Evolutionary conservation across 2,113 vertebrate genomes (phyloP), one percentile per base, ranked within the genome.

Genomic region (Tyrannus savana): DNA sequence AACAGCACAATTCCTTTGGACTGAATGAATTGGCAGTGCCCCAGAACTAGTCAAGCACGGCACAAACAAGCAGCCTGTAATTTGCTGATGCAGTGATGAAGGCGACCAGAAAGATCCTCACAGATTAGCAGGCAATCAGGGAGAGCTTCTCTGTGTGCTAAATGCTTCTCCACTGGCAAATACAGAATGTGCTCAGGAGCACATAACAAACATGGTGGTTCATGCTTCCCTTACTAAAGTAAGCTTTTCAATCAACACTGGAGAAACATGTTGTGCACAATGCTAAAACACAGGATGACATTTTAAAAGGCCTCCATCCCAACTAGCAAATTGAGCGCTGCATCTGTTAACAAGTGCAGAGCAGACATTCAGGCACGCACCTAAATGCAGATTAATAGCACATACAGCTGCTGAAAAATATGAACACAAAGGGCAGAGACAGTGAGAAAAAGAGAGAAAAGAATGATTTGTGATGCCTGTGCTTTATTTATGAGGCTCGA

Each of bases 361-460:
- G 91, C 35, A 81, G 79, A 31, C 44, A 47, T 2, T 71, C 12
- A 14, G 82, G 42, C 37, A 5, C 90, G 76, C 42, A 91, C 87
- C 89, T 91, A 89, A 92, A 90, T 64, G 83, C 94, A 90, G 93
- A 97, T 86, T 91, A 81, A 92, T 49, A 42, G 87, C 77, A 74
- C 14, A 13, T 17, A 66, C 30, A 90, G 87, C 67, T 93, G 84
- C 85, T 95, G 92, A 52, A 56, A 52, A 93, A 83, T 9, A 74
- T 0, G 27, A 68, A 35, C 66, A 64, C 52, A 76, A 59, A 80
- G 64, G 30, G 37, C 56, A 81, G 37, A 76, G 44, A 72, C 0
- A 41, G 22, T 2, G 15, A 44, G 42, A 44, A 44, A 18, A 23
- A 53, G 44, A 27, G 50, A 49, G 67, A 41, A 49, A 37, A 1